Evolutionary conservation across 1,140 invertebrate genomes (phyloP), one percentile per base, ranked within the genome.

Genomic region (Nebria ingens): DNA sequence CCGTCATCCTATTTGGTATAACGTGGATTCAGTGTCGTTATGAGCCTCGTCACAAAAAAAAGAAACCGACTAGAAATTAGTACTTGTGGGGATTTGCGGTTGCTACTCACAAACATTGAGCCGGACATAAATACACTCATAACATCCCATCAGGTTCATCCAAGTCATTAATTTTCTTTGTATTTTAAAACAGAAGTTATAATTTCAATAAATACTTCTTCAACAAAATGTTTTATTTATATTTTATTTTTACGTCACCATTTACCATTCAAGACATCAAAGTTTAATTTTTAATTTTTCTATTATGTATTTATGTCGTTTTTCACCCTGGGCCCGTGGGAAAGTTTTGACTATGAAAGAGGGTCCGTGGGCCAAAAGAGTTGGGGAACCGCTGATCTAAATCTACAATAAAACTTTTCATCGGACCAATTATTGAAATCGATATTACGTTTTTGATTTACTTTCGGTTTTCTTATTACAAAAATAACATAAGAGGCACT

Each of bases 191-290:
- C 12, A 54, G 42, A 40, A 19, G 25, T 42, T 54, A 40, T 17
- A 42, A 54, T 54, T 42, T 42, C 53, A 54, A 54, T 42, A 54
- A 54, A 54, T 54, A 54, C 53, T 54, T 17, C 34, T 54, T 42
- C 13, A 54, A 54, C 53, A 54, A 54, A 54, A 42, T 54, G 62
- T 60, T 49, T 54, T 56, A 52, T 69, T 64, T 59, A 64, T 63
- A 17, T 56, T 45, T 45, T 45, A 45, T 45, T 45, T 45, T 45
- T 45, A 45, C 40, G 40, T 45, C 40, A 45, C 17, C 6, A 45
- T 17, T 45, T 45, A 45, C 6, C 40, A 45, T 45, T 45, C 15
- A 11, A 45, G 17, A 45, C 17, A 45, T 45, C 40, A 45, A 45
- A 45, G 40, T 17, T 45, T 12, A 45, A 17, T 45, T 45, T 45